Percentiles rank a stretch among this genome's conserved stretches.
Conservation (phyloP, 2,888 invertebrate genomes). For the Julus scandinavius region DNA sequence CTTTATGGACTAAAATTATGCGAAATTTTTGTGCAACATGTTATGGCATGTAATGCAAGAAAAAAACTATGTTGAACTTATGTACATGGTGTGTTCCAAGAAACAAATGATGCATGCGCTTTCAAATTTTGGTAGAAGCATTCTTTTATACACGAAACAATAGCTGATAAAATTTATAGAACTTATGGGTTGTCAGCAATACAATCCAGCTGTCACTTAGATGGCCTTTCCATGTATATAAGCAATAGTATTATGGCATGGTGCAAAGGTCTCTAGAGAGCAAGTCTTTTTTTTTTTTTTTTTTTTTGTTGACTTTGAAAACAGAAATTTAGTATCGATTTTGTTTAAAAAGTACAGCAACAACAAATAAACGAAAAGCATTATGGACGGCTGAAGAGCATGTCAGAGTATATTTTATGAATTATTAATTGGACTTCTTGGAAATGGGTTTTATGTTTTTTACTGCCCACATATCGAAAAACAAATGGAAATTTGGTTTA, state of each 20-base stretch:
- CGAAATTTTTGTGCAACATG: neutral
- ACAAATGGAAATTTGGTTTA: neutral
- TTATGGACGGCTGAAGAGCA: neutral
- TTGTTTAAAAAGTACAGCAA: neutral
- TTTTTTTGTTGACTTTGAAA: neutral
- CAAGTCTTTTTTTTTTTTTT: neutral
- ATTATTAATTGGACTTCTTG: neutral
- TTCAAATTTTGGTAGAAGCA: neutral
- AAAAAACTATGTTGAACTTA: neutral
- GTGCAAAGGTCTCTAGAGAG: neutral
- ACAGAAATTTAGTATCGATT: slow-evolving; percentile 20
- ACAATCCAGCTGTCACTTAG: neutral
- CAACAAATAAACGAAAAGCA: neutral
- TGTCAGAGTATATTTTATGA: neutral
- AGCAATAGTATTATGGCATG: neutral
- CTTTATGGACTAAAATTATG: neutral
- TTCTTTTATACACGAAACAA: neutral
- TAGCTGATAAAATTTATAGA: neutral
- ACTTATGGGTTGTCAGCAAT: neutral
- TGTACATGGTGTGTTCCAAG: neutral
- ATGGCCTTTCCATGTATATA: neutral
- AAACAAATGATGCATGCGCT: neutral
- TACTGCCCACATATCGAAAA: neutral
- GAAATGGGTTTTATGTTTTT: neutral
- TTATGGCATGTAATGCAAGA: neutral